Conservation (phyloP, 2,888 invertebrate species). For the Sceliomorpha sp. region DNA sequence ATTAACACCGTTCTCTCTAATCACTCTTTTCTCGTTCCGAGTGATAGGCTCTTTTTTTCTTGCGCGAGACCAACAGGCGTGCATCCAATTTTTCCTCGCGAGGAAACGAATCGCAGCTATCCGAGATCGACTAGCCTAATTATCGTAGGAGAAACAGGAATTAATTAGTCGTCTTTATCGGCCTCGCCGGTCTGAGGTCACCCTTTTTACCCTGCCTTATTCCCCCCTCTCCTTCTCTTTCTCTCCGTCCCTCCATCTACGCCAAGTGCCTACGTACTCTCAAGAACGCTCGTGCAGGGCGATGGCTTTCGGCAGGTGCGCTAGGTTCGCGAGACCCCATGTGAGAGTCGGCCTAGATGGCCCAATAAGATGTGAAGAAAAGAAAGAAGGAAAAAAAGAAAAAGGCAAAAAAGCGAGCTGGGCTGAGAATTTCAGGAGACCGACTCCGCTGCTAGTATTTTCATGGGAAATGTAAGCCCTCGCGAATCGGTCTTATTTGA, state of each 20-base stretch:
- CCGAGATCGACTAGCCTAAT: slow-evolving; percentile 64
- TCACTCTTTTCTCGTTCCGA: not conserved
- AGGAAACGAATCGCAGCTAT: slow-evolving; percentile 44
- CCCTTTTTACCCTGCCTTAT: slow-evolving; percentile 48
- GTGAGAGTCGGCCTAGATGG: slow-evolving; percentile 64
- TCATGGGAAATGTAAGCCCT: slow-evolving; percentile 76
- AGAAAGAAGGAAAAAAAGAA: slow-evolving; percentile 16
- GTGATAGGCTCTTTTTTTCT: slow-evolving; percentile 20
- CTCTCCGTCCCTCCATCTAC: no score
- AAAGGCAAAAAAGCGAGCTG: slow-evolving; percentile 46
- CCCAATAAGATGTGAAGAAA: slow-evolving; percentile 42
- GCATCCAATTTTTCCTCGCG: slow-evolving; percentile 42
- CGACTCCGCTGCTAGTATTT: slow-evolving; percentile 75
- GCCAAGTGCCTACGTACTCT: slow-evolving; percentile 27
- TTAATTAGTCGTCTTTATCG: slow-evolving; percentile 71
- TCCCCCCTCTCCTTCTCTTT: slow-evolving; percentile 23
- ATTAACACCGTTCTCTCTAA: no score
- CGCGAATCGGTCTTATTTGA: slow-evolving; percentile 53
- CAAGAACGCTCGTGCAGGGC: slow-evolving; percentile 6
- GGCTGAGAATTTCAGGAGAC: slow-evolving; percentile 73
- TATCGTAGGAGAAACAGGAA: slow-evolving; percentile 69
- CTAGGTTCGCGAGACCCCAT: slow-evolving; percentile 65
- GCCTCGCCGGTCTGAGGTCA: slow-evolving; percentile 55
- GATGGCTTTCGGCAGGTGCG: slow-evolving; percentile 59
- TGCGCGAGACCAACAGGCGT: slow-evolving; percentile 14